Conservation (phyloP, 2,797 vertebrate genomes). For the Carapus acus region DNA sequence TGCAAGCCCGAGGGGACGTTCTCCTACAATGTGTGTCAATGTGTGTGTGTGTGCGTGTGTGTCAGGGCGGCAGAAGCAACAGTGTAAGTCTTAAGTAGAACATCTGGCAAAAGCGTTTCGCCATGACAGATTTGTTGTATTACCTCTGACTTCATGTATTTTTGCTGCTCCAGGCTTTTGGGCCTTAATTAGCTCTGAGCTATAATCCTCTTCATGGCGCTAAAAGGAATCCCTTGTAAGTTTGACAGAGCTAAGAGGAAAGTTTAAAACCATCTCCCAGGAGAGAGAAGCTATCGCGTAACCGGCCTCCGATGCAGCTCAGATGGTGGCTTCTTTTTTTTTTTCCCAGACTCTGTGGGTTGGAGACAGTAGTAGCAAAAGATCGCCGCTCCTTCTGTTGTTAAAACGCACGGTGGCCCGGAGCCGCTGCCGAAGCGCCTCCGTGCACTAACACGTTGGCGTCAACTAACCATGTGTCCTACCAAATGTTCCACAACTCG, state of each 20-base stretch:
- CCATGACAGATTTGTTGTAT: conserved; percentile 34
- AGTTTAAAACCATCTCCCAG: conserved; percentile 20
- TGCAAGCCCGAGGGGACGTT: conserved; percentile 48
- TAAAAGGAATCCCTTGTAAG: conserved; percentile 28
- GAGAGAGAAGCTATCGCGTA: conserved; percentile 17
- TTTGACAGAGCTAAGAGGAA: conserved; percentile 27
- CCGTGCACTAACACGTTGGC: conserved; percentile 1
- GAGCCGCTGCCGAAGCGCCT: conserved; percentile 10
- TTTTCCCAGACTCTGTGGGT: conserved; percentile 17
- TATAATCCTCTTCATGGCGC: conserved; percentile 49
- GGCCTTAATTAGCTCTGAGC: conserved; percentile 55
- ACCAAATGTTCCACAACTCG: conserved; percentile 5
- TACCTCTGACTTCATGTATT: conserved; percentile 50
- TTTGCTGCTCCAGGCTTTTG: conserved; percentile 32
- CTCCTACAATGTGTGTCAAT: conserved; percentile 1
- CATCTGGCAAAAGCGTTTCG: conserved; percentile 25
- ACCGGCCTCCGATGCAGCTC: conserved; percentile 24
- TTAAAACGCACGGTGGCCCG: conserved; percentile 1
- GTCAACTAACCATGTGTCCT: conserved; percentile 2
- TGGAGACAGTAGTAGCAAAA: conserved; percentile 7
- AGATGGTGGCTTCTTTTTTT: background rate
- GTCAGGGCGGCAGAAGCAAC: conserved; percentile 25
- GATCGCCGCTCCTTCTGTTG: conserved; percentile 6
- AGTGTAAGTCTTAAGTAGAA: conserved; percentile 25
- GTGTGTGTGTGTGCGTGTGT: background rate